Percentiles rank a stretch among this genome's conserved stretches.
Evolutionary conservation across 2,113 vertebrate genomes (phyloP).

Genomic region (Vidua chalybeata): DNA sequence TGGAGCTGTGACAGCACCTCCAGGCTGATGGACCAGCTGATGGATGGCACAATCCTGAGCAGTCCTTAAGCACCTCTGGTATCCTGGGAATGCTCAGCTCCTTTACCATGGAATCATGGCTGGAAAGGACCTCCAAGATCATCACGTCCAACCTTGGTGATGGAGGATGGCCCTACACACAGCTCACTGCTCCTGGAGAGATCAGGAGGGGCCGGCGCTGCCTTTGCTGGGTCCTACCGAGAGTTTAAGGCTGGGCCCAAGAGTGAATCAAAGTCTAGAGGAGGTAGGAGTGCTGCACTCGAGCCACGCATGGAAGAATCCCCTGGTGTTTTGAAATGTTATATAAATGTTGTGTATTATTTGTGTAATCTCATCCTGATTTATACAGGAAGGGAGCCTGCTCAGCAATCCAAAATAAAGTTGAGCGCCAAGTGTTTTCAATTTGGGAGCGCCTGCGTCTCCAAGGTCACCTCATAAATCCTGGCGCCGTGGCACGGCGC

Average conservation of each 20-base stretch:
- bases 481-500: conserved; percentile 18
- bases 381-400: conserved; percentile 23
- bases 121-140: not conserved
- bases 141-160: not conserved
- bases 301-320: not conserved
- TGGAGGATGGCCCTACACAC: not conserved
- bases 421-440: conserved; percentile 30
- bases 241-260: not conserved
- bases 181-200: not conserved
- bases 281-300: not conserved
- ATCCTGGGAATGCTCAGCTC: not conserved
- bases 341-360: conserved; percentile 12
- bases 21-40: not conserved
- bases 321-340: not conserved
- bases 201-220: not conserved
- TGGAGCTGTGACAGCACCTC: not conserved
- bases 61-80: no score
- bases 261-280: not conserved
- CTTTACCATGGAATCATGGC: rapidly evolving
- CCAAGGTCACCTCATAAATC: conserved; percentile 69
- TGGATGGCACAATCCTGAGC: rapidly evolving
- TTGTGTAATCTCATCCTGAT: conserved; percentile 55
- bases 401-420: not conserved
- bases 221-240: not conserved
- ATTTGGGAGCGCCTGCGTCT: conserved; percentile 30